Conservation (phyloP, 2,113 vertebrate species). For the Peromyscus polionotus region DNA sequence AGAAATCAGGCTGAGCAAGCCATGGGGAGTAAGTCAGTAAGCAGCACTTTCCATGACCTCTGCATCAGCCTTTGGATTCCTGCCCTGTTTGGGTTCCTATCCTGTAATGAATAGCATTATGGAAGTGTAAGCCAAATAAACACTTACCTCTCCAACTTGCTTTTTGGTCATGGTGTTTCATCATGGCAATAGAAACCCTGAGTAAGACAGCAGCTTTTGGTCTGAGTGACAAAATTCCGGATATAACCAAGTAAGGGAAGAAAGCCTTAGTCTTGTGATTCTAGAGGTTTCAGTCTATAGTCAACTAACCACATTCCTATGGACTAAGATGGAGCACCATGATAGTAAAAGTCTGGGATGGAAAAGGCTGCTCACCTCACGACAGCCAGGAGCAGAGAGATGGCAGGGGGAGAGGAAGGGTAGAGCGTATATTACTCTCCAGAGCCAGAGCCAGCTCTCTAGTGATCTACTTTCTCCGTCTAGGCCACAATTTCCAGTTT, state of each 20-base stretch:
- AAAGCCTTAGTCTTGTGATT: neutral
- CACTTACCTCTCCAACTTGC: neutral
- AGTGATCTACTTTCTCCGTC: neutral
- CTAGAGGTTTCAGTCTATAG: neutral
- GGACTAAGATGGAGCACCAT: too few species aligned
- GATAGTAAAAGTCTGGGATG: neutral
- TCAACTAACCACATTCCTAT: neutral
- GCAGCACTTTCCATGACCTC: neutral
- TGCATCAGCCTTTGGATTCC: neutral
- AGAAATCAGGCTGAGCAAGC: neutral
- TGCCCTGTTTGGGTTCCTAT: neutral
- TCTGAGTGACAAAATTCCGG: neutral
- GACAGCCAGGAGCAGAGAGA: neutral
- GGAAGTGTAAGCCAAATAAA: neutral
- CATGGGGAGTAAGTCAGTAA: neutral
- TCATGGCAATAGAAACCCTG: neutral
- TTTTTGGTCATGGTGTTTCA: neutral
- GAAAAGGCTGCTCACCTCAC: too few species aligned
- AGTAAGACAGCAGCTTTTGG: neutral
- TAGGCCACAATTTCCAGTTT: neutral
- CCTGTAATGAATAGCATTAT: neutral
- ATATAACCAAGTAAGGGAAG: neutral
- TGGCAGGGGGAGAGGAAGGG: neutral
- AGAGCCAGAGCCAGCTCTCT: neutral
- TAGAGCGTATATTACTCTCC: neutral